phyloP scores from a whole-genome alignment of 1,140 invertebrate genomes.

The Heliothis virescens region DNA sequence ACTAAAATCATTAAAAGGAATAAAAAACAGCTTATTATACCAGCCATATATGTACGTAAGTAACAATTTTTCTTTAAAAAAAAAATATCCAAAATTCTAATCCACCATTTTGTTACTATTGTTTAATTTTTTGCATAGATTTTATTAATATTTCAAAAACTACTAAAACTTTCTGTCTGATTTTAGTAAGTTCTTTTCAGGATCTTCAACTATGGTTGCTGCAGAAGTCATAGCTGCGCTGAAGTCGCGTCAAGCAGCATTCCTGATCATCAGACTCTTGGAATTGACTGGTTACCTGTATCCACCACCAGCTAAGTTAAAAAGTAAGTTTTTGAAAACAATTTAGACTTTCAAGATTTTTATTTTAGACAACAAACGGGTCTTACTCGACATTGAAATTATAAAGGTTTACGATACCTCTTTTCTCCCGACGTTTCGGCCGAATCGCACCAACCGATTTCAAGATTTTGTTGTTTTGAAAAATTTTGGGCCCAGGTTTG shows the following conservation, averaged over 20 bases:
- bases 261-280: not conserved
- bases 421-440: too few species aligned
- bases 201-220: not conserved
- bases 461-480: too few species aligned
- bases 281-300: slow-evolving; percentile 19
- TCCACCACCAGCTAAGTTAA: slow-evolving; percentile 20
- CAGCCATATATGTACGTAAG: too few species aligned
- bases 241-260: not conserved
- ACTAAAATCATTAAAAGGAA: too few species aligned
- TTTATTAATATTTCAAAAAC: not conserved
- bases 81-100: too few species aligned
- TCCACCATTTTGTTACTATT: not conserved
- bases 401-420: too few species aligned
- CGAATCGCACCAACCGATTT: too few species aligned
- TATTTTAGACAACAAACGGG: too few species aligned
- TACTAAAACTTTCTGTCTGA: not conserved
- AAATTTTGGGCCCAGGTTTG: too few species aligned
- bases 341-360: slow-evolving; percentile 27
- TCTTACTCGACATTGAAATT: too few species aligned
- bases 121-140: not conserved
- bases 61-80: too few species aligned
- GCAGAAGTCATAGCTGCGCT: not conserved
- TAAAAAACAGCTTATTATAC: too few species aligned
- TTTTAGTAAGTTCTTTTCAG: not conserved
- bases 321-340: not conserved